Base-by-base conservation (phyloP, 2,888 invertebrate species). In the Drosophila pegasa region DNA sequence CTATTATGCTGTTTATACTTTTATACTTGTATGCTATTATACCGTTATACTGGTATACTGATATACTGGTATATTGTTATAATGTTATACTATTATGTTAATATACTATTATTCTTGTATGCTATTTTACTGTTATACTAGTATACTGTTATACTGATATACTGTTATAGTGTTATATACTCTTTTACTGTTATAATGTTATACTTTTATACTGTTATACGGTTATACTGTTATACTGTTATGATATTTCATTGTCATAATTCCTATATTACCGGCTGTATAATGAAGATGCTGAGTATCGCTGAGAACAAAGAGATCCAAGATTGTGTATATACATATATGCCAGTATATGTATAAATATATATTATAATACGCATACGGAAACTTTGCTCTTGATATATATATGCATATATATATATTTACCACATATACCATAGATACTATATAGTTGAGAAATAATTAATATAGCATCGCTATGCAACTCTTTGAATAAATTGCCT, bases 231-330 rank as follows among this genome's bases (percentile, higher is more conserved):
- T n/a, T 40, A 8, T 37, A 22, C 40, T 20, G 18, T 12, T 40
- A 20, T n/a, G n/a, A n/a, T n/a, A n/a, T n/a, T n/a, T n/a, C n/a
- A n/a, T n/a, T n/a, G n/a, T n/a, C n/a, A n/a, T 25, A 41, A 41
- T 27, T 22, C 45, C 22, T 41, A 41, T n/a, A 41, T 8, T 14
- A 7, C 25, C 45, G 27, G 45, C 45, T 18, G 18, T 45, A 29
- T 45, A 16, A 16, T 16, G 27, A 27, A 16, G 10, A 20, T 29
- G 20, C 47, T 1, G 18, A 20, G 12, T 20, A 20, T 48, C 20
- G 20, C 20, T 20, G 1, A 22, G 20, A 41, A 54, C 40, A 54
- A 54, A 31, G 54, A 41, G 31, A 35, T 35, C 35, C 12, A 12
- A 12, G 12, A 45, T 6, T 29, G 4, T 14, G 14, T 18, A 2